Percentiles rank a stretch among this genome's conserved stretches.
Evolutionary conservation across 2,113 vertebrate genomes (phyloP).

Genomic region (Sphaerodactylus townsendi): DNA sequence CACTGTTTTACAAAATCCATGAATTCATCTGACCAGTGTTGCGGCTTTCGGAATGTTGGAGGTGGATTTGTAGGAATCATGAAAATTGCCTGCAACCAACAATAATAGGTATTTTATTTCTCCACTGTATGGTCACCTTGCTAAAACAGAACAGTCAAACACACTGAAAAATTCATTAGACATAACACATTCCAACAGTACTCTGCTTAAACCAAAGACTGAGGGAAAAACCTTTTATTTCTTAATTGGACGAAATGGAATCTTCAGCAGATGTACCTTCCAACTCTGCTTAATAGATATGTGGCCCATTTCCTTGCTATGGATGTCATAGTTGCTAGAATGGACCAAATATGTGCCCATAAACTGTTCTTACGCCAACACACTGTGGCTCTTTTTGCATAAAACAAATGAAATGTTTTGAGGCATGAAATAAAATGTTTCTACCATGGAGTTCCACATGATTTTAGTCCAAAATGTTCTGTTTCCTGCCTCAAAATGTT

Average conservation of each 20-base stretch:
- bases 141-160: not conserved
- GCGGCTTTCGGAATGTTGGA: slow-evolving; percentile 86
- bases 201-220: not conserved
- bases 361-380: no score
- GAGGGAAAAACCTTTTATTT: not conserved
- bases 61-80: slow-evolving; percentile 97
- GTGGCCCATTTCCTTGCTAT: no score
- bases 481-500: no score
- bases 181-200: not conserved
- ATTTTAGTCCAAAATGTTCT: no score
- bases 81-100: slow-evolving; percentile 86
- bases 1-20: slow-evolving; percentile 89
- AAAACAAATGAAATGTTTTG: no score
- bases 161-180: not conserved
- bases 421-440: no score
- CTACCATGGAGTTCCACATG: no score
- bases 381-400: no score
- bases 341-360: no score
- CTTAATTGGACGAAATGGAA: not conserved
- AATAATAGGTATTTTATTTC: not conserved
- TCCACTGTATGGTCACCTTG: not conserved
- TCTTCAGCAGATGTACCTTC: no score
- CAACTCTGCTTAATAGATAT: no score
- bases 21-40: slow-evolving; percentile 84
- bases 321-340: no score